phyloP scores from a whole-genome alignment of 2,113 vertebrate species.

The Thamnaconus septentrionalis region DNA sequence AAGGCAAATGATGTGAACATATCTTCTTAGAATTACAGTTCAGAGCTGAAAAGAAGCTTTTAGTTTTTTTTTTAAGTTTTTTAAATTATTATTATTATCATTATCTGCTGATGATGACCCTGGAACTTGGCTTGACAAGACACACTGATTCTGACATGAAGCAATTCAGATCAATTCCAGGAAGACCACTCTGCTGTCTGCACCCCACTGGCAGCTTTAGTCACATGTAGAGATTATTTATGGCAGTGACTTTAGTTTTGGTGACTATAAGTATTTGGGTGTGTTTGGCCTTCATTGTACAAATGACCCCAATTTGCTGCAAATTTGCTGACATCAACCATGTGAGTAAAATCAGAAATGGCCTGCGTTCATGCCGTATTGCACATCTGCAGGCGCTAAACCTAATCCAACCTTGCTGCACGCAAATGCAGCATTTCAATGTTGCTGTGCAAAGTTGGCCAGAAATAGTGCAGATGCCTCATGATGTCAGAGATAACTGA shows the following conservation, averaged over 20 bases:
- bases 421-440: conserved; percentile 1
- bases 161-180: background rate
- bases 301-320: no score
- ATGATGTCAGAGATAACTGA: no score
- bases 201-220: no score
- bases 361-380: no score
- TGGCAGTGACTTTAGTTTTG: no score
- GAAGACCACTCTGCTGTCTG: background rate
- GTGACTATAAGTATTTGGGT: background rate
- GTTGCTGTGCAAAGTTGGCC: background rate
- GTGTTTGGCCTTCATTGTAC: background rate
- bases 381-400: no score
- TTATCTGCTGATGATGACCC: conserved; percentile 4
- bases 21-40: conserved; percentile 41
- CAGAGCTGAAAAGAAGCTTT: conserved; percentile 38
- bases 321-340: no score
- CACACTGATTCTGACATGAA: conserved; percentile 4
- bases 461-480: no score
- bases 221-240: no score
- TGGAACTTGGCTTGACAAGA: conserved; percentile 23
- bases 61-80: conserved; percentile 34
- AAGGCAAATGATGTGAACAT: conserved; percentile 14
- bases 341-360: no score
- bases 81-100: background rate
- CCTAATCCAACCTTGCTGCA: background rate